Base-by-base conservation (phyloP, 2,888 invertebrate species). In the Pogonocherus hispidulus region DNA sequence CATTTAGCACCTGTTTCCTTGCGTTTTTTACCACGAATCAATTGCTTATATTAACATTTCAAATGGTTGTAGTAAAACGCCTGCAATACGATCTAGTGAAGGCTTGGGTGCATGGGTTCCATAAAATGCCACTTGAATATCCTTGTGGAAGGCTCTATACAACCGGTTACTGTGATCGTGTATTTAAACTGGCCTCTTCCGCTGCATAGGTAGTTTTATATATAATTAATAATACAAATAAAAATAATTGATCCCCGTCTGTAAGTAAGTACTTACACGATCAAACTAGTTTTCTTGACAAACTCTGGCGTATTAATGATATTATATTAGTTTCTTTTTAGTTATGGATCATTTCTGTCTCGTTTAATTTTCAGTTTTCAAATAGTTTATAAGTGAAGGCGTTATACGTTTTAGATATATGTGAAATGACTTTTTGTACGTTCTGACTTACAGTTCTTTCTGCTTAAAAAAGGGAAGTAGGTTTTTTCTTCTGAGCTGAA, bases 31-130 rank as follows among this genome's bases (percentile, higher is more conserved):
- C 22, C 11, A 9, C 32, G 32, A 54, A 14, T 16, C 41, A 55
- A 32, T 11, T 52, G 55, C 19, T 55, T 55, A 37, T 37, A 55
- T 55, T 55, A 55, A 55, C 55, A 55, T 55, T 55, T 37, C 19
- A 20, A 54, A 54, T 27, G 51, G 23, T 22, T 27, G 27, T 16
- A 16, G 11, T 41, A 16, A 41, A 41, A 41, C 14, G 41, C 16
- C 41, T n/a, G 41, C 41, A 41, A 16, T 41, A n/a, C 16, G 16
- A 41, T 16, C 41, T 32, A 16, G 16, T 41, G 41, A 41, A 41
- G 41, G 41, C 41, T 16, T 41, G n/a, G 41, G 14, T 14, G 41
- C 5, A 41, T 9, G 16, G 3, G 8, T 32, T 11, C 11, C n/a
- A 41, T 11, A 32, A 11, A 11, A 11, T 11, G 9, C 8, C 32